These are phyloP conservation scores for Mastacembelus armatus DNA, from an alignment of 2,797 vertebrate species.

Conservation along the genomic window DNA sequence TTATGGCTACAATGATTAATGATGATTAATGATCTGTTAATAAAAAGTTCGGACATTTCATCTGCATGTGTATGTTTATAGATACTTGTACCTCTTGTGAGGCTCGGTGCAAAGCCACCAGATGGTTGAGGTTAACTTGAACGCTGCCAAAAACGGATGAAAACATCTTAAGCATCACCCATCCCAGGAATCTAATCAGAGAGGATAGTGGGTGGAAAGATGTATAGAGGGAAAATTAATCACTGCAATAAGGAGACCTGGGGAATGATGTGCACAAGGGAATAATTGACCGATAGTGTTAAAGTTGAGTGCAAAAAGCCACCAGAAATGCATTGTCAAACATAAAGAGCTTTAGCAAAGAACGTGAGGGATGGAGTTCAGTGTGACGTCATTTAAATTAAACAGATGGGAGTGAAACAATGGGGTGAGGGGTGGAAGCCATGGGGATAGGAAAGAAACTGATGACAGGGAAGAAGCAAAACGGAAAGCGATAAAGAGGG, in stretches of 20 bases:
- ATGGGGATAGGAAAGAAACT: slow-evolving; percentile 41
- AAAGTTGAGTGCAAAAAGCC: slow-evolving; percentile 20
- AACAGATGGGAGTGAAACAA: slow-evolving; percentile 32
- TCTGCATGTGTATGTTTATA: slow-evolving; percentile 14
- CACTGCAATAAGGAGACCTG: slow-evolving; percentile 20
- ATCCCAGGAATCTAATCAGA: slow-evolving; percentile 84
- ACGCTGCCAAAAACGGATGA: slow-evolving; percentile 82
- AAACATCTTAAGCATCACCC: slow-evolving; percentile 88
- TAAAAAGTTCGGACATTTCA: neutral
- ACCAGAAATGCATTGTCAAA: slow-evolving; percentile 2
- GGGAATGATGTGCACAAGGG: slow-evolving; percentile 13
- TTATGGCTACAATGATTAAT: slow-evolving; percentile 14
- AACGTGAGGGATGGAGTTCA: slow-evolving; percentile 22
- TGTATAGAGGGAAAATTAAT: slow-evolving; percentile 30
- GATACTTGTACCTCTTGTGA: slow-evolving; percentile 80
- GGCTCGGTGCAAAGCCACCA: slow-evolving; percentile 85
- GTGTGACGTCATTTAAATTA: slow-evolving; percentile 56
- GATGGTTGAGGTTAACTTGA: slow-evolving; percentile 89
- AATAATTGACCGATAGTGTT: slow-evolving; percentile 17
- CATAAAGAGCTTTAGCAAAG: slow-evolving; percentile 28
- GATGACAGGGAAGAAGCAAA: slow-evolving; percentile 47
- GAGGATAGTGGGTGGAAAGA: slow-evolving; percentile 15
- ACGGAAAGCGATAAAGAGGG: slow-evolving; percentile 39
- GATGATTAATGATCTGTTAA: slow-evolving; percentile 20
- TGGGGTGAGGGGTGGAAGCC: slow-evolving; percentile 7